Evolutionary conservation across 2,888 invertebrate species (phyloP).

Genomic region (Yponomeuta sedellus): DNA sequence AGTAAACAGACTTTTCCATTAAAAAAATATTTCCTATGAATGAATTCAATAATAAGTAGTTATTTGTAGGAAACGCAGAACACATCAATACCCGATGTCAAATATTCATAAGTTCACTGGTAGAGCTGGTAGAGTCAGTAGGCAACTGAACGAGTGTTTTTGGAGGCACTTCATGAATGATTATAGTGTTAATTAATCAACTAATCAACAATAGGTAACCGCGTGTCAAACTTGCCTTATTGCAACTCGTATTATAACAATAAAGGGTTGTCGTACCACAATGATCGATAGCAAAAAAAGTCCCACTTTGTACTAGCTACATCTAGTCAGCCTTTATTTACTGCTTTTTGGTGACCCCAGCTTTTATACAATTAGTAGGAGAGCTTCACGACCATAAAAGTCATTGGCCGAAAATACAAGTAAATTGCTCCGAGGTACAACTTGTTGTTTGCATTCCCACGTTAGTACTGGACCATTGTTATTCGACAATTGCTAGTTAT

Average conservation of each 20-base stretch:
- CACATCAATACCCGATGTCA: too few relatives aligned
- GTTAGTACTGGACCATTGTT: constrained; percentile 8
- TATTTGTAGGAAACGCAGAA: too few relatives aligned
- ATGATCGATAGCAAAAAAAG: neutral
- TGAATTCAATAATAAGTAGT: too few relatives aligned
- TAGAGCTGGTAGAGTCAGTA: too few relatives aligned
- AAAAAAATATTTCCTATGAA: too few relatives aligned
- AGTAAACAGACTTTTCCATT: too few relatives aligned
- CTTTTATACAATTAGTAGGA: neutral
- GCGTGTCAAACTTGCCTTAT: neutral
- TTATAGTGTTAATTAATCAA: neutral
- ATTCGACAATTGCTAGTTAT: constrained; percentile 4
- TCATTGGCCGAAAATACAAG: neutral
- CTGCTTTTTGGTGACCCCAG: neutral
- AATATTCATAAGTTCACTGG: too few relatives aligned
- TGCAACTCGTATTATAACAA: neutral
- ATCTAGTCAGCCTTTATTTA: neutral
- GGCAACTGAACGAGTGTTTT: too few relatives aligned
- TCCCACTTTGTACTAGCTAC: constrained; percentile 4
- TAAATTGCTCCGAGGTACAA: constrained; percentile 12
- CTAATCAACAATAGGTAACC: neutral
- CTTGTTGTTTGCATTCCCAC: constrained; percentile 11
- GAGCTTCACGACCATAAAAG: neutral
- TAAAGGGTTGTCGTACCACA: neutral
- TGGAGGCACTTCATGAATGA: neutral